Percentiles rank a stretch among this genome's conserved stretches.
These are phyloP conservation scores for Pristionchus entomophagus DNA, from an alignment of 2,888 invertebrate genomes.

Conservation along the genomic window DNA sequence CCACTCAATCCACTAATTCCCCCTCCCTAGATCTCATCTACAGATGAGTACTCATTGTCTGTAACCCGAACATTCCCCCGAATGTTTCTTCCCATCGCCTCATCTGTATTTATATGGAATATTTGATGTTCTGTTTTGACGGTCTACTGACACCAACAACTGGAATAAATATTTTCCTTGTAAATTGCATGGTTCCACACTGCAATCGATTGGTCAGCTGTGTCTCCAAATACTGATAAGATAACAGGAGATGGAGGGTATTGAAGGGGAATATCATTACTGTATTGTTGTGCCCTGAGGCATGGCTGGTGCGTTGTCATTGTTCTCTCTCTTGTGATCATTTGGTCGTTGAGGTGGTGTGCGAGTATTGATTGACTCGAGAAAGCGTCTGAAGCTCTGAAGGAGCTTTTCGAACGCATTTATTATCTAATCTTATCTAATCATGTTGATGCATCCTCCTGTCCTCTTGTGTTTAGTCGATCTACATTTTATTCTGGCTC, in stretches of 20 bases:
- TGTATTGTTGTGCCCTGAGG: neutral
- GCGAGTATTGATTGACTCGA: neutral
- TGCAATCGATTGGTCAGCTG: neutral
- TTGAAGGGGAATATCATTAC: neutral
- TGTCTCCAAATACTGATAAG: neutral
- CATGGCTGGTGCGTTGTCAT: neutral
- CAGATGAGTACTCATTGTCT: slow-evolving; percentile 20
- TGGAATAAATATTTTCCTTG: slow-evolving; percentile 12
- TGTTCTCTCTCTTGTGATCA: neutral
- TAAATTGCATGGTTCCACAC: neutral
- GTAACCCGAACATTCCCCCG: slow-evolving; percentile 32
- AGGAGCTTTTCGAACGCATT: neutral
- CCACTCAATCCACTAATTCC: neutral
- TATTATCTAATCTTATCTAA: neutral
- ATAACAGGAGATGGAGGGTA: neutral
- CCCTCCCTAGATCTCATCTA: neutral
- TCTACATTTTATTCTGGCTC: too few species aligned
- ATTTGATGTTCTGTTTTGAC: slow-evolving; percentile 30
- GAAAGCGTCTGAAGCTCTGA: neutral
- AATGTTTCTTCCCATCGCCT: neutral
- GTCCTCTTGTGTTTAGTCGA: too few species aligned
- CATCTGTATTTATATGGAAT: slow-evolving; percentile 37
- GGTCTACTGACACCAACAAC: neutral
- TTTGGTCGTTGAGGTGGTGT: neutral
- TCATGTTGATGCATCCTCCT: too few species aligned